Percentiles rank a stretch among this genome's conserved stretches.
phyloP scores from a whole-genome alignment of 2,113 vertebrate species.

The Diphyllodes magnificus region DNA sequence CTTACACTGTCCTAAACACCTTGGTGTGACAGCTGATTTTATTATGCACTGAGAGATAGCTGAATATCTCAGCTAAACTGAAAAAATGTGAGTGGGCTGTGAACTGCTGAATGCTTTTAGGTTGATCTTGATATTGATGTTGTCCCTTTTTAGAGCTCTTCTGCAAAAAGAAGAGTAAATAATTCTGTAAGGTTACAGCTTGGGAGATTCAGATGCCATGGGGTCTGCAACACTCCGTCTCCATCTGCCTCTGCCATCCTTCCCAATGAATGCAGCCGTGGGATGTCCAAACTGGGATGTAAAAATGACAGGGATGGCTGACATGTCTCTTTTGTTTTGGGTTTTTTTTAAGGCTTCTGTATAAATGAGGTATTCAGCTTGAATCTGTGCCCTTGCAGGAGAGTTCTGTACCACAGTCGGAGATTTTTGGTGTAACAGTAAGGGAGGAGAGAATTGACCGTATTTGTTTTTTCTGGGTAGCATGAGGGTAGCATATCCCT shows the following conservation, averaged over 20 bases:
- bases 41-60: not conserved
- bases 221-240: not conserved
- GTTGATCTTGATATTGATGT: not conserved
- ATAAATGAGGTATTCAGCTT: not conserved
- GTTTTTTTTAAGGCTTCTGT: not conserved
- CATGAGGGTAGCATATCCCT: not conserved
- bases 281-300: not conserved
- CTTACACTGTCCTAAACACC: not conserved
- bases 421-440: not conserved
- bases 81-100: not conserved
- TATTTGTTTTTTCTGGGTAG: not conserved
- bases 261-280: not conserved
- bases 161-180: not conserved
- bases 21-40: not conserved
- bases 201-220: no score
- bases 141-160: not conserved
- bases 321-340: fast-evolving
- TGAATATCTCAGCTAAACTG: not conserved
- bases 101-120: not conserved
- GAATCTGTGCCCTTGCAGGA: not conserved
- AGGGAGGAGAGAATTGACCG: not conserved
- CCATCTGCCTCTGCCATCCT: not conserved
- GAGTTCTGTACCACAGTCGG: not conserved
- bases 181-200: not conserved
- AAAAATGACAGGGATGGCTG: not conserved